phyloP scores from a whole-genome alignment of 2,113 vertebrate species.

The Scartelaos histophorus region DNA sequence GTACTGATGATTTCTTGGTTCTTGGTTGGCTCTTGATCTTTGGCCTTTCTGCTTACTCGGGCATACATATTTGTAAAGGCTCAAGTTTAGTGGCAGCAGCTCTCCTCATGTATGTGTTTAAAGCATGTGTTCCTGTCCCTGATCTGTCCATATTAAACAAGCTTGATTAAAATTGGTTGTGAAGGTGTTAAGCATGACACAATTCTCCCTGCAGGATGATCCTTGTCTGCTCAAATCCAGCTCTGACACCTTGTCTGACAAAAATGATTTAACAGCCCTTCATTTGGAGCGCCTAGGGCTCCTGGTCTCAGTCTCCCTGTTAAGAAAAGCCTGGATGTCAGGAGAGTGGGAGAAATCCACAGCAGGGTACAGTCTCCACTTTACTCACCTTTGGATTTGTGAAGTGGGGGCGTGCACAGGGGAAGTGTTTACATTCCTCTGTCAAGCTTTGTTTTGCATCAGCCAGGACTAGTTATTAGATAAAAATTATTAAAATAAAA shows the following conservation, averaged over 20 bases:
- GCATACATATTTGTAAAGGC: not conserved
- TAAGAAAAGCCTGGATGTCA: slow-evolving; percentile 52
- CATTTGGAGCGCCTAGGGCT: slow-evolving; percentile 58
- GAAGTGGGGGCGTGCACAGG: slow-evolving; percentile 1
- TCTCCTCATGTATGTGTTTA: not conserved
- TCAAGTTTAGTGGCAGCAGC: not conserved
- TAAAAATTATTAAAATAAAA: too few species aligned
- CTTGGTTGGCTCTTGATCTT: not conserved
- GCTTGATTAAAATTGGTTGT: slow-evolving; percentile 44
- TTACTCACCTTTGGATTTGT: slow-evolving; percentile 39
- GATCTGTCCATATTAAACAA: slow-evolving; percentile 30
- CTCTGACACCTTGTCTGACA: slow-evolving; percentile 50
- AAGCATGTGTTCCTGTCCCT: slow-evolving; percentile 2
- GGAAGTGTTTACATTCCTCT: slow-evolving; percentile 14
- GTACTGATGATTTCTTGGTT: not conserved
- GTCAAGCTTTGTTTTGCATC: not conserved
- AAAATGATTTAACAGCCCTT: slow-evolving; percentile 62
- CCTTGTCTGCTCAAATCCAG: slow-evolving; percentile 52
- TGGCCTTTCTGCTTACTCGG: not conserved
- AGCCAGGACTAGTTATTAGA: not conserved
- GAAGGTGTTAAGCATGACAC: slow-evolving; percentile 54
- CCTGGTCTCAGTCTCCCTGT: slow-evolving; percentile 57
- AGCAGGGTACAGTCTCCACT: slow-evolving; percentile 23
- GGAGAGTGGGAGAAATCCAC: slow-evolving; percentile 50
- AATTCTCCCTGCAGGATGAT: slow-evolving; percentile 33